Evolutionary conservation across 2,888 invertebrate genomes (phyloP).

Genomic region (Ichneumoninae sp.): DNA sequence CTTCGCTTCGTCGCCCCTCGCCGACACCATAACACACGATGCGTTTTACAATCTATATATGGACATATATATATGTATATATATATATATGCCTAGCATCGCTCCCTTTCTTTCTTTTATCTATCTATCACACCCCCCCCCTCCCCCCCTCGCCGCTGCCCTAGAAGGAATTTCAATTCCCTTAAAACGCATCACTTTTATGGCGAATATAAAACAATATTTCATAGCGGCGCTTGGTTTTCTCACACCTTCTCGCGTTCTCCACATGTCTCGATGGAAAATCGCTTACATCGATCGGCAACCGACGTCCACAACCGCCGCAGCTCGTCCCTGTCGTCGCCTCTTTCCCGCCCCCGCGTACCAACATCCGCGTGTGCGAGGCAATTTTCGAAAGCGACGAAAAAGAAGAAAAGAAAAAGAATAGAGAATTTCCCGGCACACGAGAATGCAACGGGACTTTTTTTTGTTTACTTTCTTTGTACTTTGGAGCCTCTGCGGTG

Average conservation of each 20-base stretch:
- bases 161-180: constrained; percentile 76
- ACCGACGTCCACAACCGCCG: constrained; percentile 58
- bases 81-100: not conserved
- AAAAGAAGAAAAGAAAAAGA: constrained; percentile 34
- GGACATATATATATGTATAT: not conserved
- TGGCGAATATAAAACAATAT: constrained; percentile 76
- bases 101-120: constrained; percentile 13
- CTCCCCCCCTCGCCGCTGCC: not conserved
- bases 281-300: constrained; percentile 72
- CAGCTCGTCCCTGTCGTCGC: constrained; percentile 58
- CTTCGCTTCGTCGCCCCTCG: constrained; percentile 29
- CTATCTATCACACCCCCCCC: not conserved
- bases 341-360: constrained; percentile 56
- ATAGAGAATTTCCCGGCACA: constrained; percentile 29
- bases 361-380: constrained; percentile 41
- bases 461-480: constrained; percentile 26
- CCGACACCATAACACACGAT: constrained; percentile 18
- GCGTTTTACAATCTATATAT: constrained; percentile 22
- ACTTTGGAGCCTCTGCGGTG: constrained; percentile 25
- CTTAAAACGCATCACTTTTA: constrained; percentile 76
- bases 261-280: constrained; percentile 68
- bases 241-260: constrained; percentile 27
- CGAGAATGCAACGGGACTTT: constrained; percentile 45
- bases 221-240: constrained; percentile 67
- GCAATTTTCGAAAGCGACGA: constrained; percentile 66